Evolutionary conservation across 2,888 invertebrate species (phyloP).

Genomic region (Drosophila vallismaia): DNA sequence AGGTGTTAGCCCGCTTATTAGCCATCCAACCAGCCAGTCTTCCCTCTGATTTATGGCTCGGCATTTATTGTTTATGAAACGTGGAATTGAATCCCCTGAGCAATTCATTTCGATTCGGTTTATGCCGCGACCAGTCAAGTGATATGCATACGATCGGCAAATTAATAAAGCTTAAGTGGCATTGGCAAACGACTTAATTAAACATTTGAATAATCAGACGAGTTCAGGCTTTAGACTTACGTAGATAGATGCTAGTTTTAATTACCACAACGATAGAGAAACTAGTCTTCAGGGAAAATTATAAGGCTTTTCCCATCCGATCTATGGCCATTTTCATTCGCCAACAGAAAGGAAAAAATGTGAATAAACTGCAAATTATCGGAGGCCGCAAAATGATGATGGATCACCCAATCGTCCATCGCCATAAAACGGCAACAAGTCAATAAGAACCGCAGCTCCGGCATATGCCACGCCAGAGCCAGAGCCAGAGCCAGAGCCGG

Average conservation of each 20-base stretch:
- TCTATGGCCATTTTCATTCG: constrained; percentile 64
- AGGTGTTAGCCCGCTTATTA: constrained; percentile 69
- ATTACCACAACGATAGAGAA: neutral
- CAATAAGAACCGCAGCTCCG: constrained; percentile 61
- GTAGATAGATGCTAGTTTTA: neutral
- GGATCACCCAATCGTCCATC: constrained; percentile 83
- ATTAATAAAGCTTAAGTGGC: constrained; percentile 71
- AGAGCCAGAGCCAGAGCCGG: too few species aligned
- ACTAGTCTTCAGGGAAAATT: neutral
- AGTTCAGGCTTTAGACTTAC: neutral
- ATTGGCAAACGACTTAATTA: constrained; percentile 70
- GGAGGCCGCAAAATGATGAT: constrained; percentile 79
- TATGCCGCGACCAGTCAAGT: constrained; percentile 23
- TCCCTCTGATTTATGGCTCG: constrained; percentile 51
- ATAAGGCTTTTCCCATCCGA: constrained; percentile 34
- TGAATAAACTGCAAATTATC: constrained; percentile 69
- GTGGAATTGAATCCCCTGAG: constrained; percentile 55
- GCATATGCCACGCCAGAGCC: constrained; percentile 50
- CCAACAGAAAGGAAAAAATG: constrained; percentile 33
- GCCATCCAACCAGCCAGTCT: constrained; percentile 36
- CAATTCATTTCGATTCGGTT: constrained; percentile 57
- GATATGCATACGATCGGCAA: constrained; percentile 62
- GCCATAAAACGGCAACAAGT: constrained; percentile 79
- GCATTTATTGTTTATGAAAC: constrained; percentile 55
- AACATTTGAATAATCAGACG: constrained; percentile 64